A percentile compares a stretch with the other conserved stretches of the same genome.
Conservation (phyloP, 2,888 invertebrate species). For the Invenusta paracnida region DNA sequence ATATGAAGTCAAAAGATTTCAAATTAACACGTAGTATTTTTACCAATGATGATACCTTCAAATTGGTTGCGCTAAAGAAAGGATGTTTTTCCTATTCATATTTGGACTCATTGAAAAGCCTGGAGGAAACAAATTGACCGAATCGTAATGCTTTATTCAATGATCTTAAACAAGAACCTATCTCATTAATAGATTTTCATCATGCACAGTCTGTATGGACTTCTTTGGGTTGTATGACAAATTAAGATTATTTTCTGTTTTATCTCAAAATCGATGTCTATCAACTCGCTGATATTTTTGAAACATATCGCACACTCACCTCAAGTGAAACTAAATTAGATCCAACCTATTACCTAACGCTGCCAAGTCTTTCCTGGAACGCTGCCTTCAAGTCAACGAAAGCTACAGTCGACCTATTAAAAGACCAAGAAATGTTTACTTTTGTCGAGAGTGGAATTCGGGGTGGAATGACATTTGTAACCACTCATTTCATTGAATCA, state of each 20-base stretch:
- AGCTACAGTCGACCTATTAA: background rate
- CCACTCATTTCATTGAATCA: background rate
- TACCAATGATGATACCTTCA: background rate
- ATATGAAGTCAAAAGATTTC: background rate
- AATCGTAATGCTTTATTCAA: background rate
- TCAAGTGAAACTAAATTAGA: background rate
- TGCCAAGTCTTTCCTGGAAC: background rate
- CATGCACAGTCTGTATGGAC: background rate
- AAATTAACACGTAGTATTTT: background rate
- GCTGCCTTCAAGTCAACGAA: background rate
- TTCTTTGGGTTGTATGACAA: background rate
- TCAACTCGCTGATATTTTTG: background rate
- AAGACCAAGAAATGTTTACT: background rate
- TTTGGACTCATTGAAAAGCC: background rate
- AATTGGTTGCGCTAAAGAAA: background rate
- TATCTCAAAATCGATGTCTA: constrained; percentile 9
- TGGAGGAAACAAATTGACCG: background rate
- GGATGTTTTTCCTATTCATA: background rate
- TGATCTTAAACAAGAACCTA: background rate
- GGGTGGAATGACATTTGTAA: background rate
- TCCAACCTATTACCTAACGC: background rate
- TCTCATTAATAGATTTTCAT: background rate
- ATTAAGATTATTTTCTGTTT: background rate
- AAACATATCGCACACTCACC: background rate
- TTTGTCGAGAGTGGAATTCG: background rate